Base-by-base conservation (phyloP, 2,888 invertebrate genomes). In the Julus scanicus region DNA sequence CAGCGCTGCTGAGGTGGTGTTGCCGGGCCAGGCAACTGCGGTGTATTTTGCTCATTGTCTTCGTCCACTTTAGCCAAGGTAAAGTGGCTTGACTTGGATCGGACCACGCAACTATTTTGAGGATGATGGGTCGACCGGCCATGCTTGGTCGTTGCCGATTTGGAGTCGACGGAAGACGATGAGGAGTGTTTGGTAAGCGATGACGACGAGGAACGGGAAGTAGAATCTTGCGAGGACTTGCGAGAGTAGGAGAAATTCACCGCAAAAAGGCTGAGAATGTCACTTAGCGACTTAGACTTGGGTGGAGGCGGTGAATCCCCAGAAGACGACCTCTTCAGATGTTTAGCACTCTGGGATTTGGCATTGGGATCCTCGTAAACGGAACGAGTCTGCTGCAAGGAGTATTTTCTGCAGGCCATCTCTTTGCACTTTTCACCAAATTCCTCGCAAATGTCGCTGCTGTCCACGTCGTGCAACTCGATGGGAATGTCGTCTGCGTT, bases 221-320 rank as follows among this genome's bases (percentile, higher is more conserved):
- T 88, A 20, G 85, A 48, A 39, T 88, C 88, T n/a, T 84, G 84
- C 8, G 89, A 89, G 11, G 89, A 88, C 87, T 89, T 90, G 87
- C 89, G 87, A 9, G 94, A 94, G 90, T 95, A 94, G 90, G 96
- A 95, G 88, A 95, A 94, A 13, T 90, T 90, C 90, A 96, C 96
- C 87, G 91, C 90, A 40, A 91, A 89, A 9, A 91, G 89, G n/a
- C 91, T 90, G 39, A 96, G 94, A 89, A 97, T 96, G 91, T 97
- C 96, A 88, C 96, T 96, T 90, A 97, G 93, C 91, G 97, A 97
- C 91, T 96, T 95, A 5, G 97, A 97, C 91, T 97, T 97, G 13
- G 71, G 37, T 29, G 80, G 85, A 1, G 39, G 37, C 5, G 84
- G 57, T 6, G 88, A 88, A 39, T 88, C 88, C 8, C 53, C 85